Percentiles rank a stretch among this genome's conserved stretches.
Conservation (phyloP, 2,888 invertebrate species). For the Lithophane leautieri region DNA sequence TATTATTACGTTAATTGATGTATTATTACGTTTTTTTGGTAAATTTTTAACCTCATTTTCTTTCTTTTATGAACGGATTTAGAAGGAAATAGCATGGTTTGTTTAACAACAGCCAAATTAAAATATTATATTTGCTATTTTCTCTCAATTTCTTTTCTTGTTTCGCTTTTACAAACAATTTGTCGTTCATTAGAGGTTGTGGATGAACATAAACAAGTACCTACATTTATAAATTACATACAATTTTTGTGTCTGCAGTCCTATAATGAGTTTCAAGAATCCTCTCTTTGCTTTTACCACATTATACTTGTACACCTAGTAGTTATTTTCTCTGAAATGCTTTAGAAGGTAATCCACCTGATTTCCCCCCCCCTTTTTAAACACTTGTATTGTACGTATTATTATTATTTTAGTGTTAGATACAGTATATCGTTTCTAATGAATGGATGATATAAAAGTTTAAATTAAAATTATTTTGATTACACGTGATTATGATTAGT, state of each 20-base stretch:
- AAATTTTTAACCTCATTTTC: background rate
- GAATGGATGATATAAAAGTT: too few species aligned
- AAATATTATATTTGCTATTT: background rate
- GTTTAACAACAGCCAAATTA: background rate
- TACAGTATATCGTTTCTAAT: too few species aligned
- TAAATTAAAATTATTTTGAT: too few species aligned
- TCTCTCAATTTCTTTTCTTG: too few species aligned
- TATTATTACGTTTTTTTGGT: slow-evolving; percentile 21
- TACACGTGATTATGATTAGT: too few species aligned
- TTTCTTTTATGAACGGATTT: slow-evolving; percentile 9
- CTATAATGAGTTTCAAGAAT: background rate
- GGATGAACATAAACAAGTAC: background rate
- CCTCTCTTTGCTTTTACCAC: background rate
- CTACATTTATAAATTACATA: background rate
- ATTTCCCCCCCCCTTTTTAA: too few species aligned
- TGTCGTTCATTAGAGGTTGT: background rate
- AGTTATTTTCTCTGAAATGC: background rate
- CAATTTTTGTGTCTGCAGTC: background rate
- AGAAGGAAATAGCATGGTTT: background rate
- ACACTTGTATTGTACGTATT: too few species aligned
- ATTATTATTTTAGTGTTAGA: too few species aligned
- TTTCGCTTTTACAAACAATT: background rate
- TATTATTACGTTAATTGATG: slow-evolving; percentile 15
- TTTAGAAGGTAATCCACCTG: background rate
- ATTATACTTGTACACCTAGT: background rate